Base-by-base conservation (phyloP, 2,113 vertebrate species). In the Arvicanthis niloticus region DNA sequence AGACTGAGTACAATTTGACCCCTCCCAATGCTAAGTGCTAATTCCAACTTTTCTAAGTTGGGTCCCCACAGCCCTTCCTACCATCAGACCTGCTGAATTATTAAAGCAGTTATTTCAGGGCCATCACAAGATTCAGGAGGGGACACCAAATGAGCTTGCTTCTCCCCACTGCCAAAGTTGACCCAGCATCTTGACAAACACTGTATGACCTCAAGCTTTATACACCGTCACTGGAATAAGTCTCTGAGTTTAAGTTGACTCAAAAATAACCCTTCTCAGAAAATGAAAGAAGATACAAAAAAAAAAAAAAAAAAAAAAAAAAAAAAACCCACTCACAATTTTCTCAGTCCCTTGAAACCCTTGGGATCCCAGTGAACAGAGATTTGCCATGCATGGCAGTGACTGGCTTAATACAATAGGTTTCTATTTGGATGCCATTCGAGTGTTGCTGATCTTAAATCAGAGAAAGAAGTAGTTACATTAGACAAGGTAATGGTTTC, bases 341-440 rank as follows among this genome's bases (percentile, higher is more conserved):
- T 97, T 96, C 92, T 96, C 82, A 56, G 75, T 91, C 96, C 90
- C 96, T 87, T 96, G 77, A 97, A 82, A 90, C 95, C 93, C 94
- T 96, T 94, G 97, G 97, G 97, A 97, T 90, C 48, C 45, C 21
- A 60, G 68, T 60, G 95, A 96, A 96, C 97, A 94, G 92, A 96
- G 96, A 95, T 97, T 96, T 88, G 96, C 97, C 97, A 95, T 53
- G 90, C 76, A 60, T 68, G 91, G 89, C 94, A 96, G 78, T 84
- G 97, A 96, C 96, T 89, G 92, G 78, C 89, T 8, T 87, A 68
- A 91, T 76, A 96, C 58, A 97, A 98, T 78, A 92, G 97, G 94
- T 89, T 88, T 95, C 88, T 87, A 73, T 91, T 97, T 98, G 89
- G 81, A 91, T 96, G 65, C 91, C 67, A 86, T 5, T 95, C 29